Evolutionary conservation across 2,797 vertebrate species (phyloP).

Genomic region (Aeoliscus strigatus): DNA sequence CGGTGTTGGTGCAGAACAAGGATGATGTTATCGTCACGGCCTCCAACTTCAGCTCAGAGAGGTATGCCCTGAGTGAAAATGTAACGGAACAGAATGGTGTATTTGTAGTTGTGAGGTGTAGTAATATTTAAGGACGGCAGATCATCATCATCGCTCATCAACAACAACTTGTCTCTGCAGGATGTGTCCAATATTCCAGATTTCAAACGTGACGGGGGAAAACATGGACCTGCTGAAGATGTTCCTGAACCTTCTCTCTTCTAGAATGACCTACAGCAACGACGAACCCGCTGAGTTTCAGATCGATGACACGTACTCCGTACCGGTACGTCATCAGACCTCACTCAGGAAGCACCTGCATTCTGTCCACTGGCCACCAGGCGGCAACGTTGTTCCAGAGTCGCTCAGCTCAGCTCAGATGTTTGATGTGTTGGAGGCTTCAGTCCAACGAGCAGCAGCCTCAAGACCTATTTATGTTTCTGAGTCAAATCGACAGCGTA

Average conservation of each 20-base stretch:
- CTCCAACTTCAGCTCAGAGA: constrained; percentile 98
- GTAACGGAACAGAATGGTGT: no score
- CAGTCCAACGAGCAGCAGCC: no score
- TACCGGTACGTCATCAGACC: constrained; percentile 89
- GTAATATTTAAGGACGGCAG: no score
- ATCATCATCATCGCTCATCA: no score
- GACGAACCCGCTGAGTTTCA: constrained; percentile 97
- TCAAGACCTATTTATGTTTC: no score
- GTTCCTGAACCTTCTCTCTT: constrained; percentile 96
- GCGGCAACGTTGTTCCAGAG: no score
- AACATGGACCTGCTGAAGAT: constrained; percentile 97
- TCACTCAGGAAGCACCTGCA: no score
- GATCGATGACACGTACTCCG: constrained; percentile 97
- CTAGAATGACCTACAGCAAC: constrained; percentile 90
- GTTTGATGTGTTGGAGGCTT: no score
- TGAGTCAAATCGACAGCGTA: no score
- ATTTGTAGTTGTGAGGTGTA: background rate
- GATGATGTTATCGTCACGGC: constrained; percentile 96
- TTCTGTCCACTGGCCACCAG: no score
- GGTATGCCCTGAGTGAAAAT: constrained; percentile 70
- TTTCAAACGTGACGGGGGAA: constrained; percentile 96
- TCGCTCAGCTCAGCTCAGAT: no score
- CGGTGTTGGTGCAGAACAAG: constrained; percentile 94
- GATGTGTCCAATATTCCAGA: constrained; percentile 99
- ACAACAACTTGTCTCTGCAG: constrained; percentile 57